Evolutionary conservation across 64 coral and sea anemone genomes (phyloP).

Genomic region (Orbicella faveolata): DNA sequence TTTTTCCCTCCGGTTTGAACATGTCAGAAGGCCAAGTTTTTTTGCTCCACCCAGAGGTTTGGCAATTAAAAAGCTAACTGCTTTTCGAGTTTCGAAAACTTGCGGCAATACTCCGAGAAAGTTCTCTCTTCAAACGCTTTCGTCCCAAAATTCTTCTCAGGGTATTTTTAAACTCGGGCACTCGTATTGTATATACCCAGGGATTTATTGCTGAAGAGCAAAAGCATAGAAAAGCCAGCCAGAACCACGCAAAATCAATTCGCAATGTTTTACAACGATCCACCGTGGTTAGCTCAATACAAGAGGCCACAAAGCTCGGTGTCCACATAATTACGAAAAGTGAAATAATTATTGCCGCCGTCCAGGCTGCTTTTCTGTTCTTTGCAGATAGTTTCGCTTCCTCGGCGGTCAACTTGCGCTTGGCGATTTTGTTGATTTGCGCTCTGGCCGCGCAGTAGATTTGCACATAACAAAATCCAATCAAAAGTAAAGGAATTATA

Average conservation of each 20-base stretch:
- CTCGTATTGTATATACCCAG: slow-evolving; percentile 59
- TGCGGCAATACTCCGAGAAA: neutral
- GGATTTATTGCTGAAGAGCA: slow-evolving; percentile 43
- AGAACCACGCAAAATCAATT: slow-evolving; percentile 63
- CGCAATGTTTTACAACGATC: slow-evolving; percentile 5
- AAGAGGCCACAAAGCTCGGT: slow-evolving; percentile 45
- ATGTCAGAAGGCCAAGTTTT: too few species aligned
- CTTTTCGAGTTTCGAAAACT: slow-evolving; percentile 19
- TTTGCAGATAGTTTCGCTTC: neutral
- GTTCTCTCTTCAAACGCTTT: slow-evolving; percentile 8
- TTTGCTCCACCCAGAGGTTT: too few species aligned
- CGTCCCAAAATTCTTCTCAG: slow-evolving; percentile 1
- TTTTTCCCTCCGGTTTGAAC: too few species aligned
- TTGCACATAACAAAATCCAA: slow-evolving; percentile 50
- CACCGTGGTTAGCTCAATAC: slow-evolving; percentile 13
- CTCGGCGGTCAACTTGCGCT: slow-evolving; percentile 14
- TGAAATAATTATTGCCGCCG: slow-evolving; percentile 50
- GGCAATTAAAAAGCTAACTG: neutral
- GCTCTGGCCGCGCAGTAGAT: slow-evolving; percentile 35
- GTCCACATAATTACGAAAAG: slow-evolving; percentile 55
- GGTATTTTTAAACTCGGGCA: slow-evolving; percentile 47
- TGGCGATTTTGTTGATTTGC: slow-evolving; percentile 49
- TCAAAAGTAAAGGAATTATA: slow-evolving; percentile 38
- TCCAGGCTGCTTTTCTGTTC: slow-evolving; percentile 59
- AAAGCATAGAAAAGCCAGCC: slow-evolving; percentile 49